Conservation (phyloP, 2,888 invertebrate species). For the Mesorhabditis sp. region DNA sequence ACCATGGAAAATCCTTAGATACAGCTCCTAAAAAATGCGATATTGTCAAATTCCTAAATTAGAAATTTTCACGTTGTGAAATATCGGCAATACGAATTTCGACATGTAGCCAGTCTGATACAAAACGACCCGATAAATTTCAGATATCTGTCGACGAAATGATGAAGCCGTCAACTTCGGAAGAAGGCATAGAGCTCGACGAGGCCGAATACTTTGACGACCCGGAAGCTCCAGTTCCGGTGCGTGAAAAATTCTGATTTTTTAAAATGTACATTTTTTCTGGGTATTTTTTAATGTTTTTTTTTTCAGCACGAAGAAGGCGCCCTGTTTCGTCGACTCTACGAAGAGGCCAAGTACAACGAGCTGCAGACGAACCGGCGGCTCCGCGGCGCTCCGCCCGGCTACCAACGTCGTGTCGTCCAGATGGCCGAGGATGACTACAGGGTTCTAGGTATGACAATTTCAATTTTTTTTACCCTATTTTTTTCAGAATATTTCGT, state of each 20-base stretch:
- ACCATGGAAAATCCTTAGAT: too few relatives aligned
- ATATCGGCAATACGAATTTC: too few relatives aligned
- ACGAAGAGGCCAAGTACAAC: not conserved
- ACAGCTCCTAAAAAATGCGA: too few relatives aligned
- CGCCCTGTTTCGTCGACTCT: not conserved
- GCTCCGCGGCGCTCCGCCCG: not conserved
- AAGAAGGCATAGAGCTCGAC: not conserved
- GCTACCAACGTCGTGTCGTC: not conserved
- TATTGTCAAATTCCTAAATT: too few relatives aligned
- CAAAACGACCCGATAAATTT: too few relatives aligned
- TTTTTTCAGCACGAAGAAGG: not conserved
- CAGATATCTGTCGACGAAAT: too few relatives aligned
- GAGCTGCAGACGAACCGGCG: not conserved
- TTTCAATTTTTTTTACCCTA: not conserved
- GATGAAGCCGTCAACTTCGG: too few relatives aligned
- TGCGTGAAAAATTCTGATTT: not conserved
- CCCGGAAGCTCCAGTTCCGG: not conserved
- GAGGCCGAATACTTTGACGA: constrained; percentile 6
- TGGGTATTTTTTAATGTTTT: not conserved
- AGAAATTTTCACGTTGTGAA: too few relatives aligned
- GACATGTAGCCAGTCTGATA: too few relatives aligned
- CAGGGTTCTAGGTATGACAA: not conserved
- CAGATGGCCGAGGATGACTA: not conserved
- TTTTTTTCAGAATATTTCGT: not conserved
- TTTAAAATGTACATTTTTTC: not conserved